These are phyloP conservation scores for Nipponia nippon DNA, from an alignment of 2,113 vertebrate genomes.

Conservation along the genomic window DNA sequence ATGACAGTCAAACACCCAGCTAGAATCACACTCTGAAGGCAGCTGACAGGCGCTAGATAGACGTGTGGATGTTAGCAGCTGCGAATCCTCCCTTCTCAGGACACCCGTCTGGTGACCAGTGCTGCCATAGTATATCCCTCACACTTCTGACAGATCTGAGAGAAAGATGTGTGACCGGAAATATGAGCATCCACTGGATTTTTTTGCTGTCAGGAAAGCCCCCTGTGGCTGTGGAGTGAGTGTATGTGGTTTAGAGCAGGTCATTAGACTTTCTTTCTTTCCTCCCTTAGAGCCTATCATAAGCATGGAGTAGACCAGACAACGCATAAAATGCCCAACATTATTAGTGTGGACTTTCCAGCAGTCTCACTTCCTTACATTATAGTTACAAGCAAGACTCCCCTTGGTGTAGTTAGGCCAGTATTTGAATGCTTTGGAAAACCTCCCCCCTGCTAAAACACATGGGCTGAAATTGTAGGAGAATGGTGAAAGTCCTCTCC, in stretches of 20 bases:
- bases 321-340: not conserved
- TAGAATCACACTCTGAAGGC: not conserved
- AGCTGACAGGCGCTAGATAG: not conserved
- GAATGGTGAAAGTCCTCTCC: not conserved
- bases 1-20: not conserved
- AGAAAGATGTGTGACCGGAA: conserved; percentile 13
- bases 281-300: not conserved
- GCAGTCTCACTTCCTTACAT: not conserved
- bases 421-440: not conserved
- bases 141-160: not conserved
- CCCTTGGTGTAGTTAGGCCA: not conserved
- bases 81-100: not conserved
- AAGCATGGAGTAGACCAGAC: not conserved
- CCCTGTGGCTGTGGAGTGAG: not conserved
- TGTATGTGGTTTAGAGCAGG: not conserved
- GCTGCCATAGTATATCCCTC: not conserved
- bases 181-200: conserved; percentile 13
- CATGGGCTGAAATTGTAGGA: not conserved
- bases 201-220: not conserved
- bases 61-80: not conserved
- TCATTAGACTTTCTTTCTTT: not conserved
- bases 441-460: not conserved
- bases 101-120: not conserved
- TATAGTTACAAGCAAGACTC: not conserved
- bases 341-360: not conserved